These are phyloP conservation scores for Varanus komodoensis DNA, from an alignment of 2,113 vertebrate genomes.

Conservation along the genomic window DNA sequence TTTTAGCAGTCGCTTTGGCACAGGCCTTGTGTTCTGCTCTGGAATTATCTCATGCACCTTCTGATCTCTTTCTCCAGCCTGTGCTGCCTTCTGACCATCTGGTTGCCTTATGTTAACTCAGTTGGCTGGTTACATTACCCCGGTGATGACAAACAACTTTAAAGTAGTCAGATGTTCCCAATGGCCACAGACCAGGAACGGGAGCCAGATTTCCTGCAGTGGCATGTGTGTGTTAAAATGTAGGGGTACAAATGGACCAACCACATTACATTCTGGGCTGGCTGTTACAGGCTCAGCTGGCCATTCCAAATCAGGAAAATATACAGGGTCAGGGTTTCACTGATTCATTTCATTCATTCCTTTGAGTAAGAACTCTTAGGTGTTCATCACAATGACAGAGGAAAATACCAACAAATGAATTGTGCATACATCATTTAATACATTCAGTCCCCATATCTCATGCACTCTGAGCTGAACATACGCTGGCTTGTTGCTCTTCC, in stretches of 20 bases:
- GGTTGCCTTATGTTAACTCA: not conserved
- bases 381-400: not conserved
- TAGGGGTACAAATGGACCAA: not conserved
- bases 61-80: not conserved
- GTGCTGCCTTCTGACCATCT: slow-evolving; percentile 9
- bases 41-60: not conserved
- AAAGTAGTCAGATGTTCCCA: not conserved
- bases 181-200: not conserved
- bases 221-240: not conserved
- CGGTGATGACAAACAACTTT: not conserved
- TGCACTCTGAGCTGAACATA: not conserved
- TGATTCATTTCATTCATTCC: too few species aligned
- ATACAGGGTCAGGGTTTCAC: too few species aligned
- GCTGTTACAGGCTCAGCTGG: not conserved
- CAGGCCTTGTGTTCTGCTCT: not conserved
- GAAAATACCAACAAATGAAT: too few species aligned
- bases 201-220: not conserved
- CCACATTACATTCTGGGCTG: not conserved
- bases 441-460: not conserved
- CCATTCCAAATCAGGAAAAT: not conserved
- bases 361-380: not conserved
- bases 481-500: not conserved
- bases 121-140: not conserved
- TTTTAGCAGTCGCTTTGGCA: not conserved
- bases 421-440: not conserved